Evolutionary conservation across 2,888 invertebrate genomes (phyloP).

Genomic region (Pogonocherus hispidulus): DNA sequence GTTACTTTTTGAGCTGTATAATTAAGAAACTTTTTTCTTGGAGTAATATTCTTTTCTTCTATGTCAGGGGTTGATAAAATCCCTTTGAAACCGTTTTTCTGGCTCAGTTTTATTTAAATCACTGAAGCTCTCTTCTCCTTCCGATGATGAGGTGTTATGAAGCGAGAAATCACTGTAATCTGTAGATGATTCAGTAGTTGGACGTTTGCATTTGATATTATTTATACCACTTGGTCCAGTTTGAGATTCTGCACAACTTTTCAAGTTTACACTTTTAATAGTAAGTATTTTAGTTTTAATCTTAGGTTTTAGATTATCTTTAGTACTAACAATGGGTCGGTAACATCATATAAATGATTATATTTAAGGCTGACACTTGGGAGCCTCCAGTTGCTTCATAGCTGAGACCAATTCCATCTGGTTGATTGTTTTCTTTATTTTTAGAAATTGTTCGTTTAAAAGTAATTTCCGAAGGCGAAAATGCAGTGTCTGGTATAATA

Average conservation of each 20-base stretch:
- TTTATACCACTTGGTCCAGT: not conserved
- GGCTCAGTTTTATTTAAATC: not conserved
- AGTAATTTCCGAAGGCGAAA: not conserved
- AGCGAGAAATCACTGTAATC: not conserved
- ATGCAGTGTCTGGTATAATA: not conserved
- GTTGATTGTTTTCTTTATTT: not conserved
- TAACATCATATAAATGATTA: too few species aligned
- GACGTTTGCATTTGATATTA: not conserved
- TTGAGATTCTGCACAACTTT: not conserved
- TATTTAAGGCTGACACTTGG: too few species aligned
- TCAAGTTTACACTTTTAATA: not conserved
- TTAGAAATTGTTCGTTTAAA: not conserved
- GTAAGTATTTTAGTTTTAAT: not conserved
- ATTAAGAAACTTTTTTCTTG: conserved; percentile 9
- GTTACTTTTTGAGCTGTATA: conserved; percentile 13
- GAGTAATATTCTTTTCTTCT: not conserved
- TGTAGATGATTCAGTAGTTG: not conserved
- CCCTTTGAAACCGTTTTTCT: not conserved
- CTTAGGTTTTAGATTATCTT: too few species aligned
- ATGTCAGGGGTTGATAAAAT: not conserved
- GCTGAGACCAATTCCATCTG: not conserved
- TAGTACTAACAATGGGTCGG: too few species aligned
- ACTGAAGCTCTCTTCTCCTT: not conserved
- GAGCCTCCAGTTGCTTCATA: not conserved
- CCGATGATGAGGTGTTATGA: not conserved